phyloP scores from a whole-genome alignment of 2,797 vertebrate genomes.

The Clarias platycephalus region DNA sequence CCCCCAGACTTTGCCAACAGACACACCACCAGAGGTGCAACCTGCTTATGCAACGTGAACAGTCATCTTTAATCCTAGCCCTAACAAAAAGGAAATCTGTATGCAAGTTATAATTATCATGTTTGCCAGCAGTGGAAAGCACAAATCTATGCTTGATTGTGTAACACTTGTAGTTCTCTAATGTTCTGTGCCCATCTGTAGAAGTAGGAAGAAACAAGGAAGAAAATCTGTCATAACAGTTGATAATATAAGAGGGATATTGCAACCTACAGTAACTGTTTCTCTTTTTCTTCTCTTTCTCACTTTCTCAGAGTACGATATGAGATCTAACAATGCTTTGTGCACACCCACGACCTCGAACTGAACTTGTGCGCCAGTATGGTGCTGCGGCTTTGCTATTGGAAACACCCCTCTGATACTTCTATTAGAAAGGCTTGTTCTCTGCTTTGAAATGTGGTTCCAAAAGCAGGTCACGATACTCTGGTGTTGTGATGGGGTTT shows the following conservation, averaged over 20 bases:
- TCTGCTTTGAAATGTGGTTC: conserved; percentile 69
- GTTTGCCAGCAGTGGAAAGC: conserved; percentile 48
- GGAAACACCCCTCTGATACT: conserved; percentile 67
- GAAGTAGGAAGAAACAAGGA: conserved; percentile 27
- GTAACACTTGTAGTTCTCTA: conserved; percentile 56
- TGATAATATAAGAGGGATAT: conserved; percentile 42
- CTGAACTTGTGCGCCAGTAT: conserved; percentile 65
- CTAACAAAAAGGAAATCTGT: conserved; percentile 12
- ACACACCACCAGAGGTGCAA: conserved; percentile 66
- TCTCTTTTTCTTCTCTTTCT: conserved; percentile 26
- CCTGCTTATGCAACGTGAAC: conserved; percentile 65
- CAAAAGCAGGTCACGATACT: conserved; percentile 62
- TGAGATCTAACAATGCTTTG: conserved; percentile 51
- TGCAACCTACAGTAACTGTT: conserved; percentile 4
- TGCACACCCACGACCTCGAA: conserved; percentile 57
- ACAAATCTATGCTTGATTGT: conserved; percentile 66
- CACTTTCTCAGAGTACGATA: conserved; percentile 12
- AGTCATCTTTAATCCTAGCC: conserved; percentile 60
- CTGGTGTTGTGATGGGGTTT: conserved; percentile 58
- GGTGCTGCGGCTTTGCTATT: conserved; percentile 63
- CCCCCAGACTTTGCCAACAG: conserved; percentile 57
- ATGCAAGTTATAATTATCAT: conserved; percentile 49
- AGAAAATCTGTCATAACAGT: conserved; percentile 18
- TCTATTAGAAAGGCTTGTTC: conserved; percentile 67
- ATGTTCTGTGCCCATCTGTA: not conserved